Evolutionary conservation across 2,797 vertebrate genomes (phyloP).

Genomic region (Spondyliosoma cantharus): DNA sequence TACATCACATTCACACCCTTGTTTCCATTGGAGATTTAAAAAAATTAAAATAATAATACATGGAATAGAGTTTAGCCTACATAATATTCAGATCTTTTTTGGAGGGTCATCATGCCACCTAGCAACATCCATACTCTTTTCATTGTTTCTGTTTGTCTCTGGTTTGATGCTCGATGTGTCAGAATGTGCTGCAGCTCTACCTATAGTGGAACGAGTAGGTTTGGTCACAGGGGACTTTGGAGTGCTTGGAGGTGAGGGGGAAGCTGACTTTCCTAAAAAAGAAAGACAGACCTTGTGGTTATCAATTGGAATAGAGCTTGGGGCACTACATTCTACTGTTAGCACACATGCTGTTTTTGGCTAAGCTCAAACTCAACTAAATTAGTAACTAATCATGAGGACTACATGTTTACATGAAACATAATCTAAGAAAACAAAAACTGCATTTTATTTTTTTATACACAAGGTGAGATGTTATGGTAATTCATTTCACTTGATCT

Average conservation of each 20-base stretch:
- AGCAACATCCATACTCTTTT: background rate
- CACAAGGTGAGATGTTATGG: slow-evolving; percentile 9
- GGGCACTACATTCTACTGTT: slow-evolving; percentile 62
- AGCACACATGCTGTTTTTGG: slow-evolving; percentile 54
- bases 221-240: slow-evolving; percentile 80
- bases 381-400: slow-evolving; percentile 55
- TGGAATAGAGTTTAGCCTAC: background rate
- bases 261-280: slow-evolving; percentile 84
- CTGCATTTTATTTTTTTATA: slow-evolving; percentile 2
- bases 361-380: slow-evolving; percentile 23
- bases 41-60: too few species aligned
- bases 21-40: slow-evolving; percentile 1
- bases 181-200: slow-evolving; percentile 68
- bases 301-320: slow-evolving; percentile 33
- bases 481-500: slow-evolving; percentile 19
- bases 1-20: background rate
- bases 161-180: slow-evolving; percentile 50
- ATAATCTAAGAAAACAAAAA: slow-evolving; percentile 1
- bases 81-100: too few species aligned
- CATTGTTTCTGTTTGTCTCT: background rate
- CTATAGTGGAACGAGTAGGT: slow-evolving; percentile 82
- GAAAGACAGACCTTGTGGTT: slow-evolving; percentile 80
- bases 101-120: background rate
- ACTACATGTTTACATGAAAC: slow-evolving; percentile 23
- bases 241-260: slow-evolving; percentile 81